Evolutionary conservation across 2,113 vertebrate genomes (phyloP), one percentile per base, ranked within the genome.

Genomic region (Choloepus hoffmanni): DNA sequence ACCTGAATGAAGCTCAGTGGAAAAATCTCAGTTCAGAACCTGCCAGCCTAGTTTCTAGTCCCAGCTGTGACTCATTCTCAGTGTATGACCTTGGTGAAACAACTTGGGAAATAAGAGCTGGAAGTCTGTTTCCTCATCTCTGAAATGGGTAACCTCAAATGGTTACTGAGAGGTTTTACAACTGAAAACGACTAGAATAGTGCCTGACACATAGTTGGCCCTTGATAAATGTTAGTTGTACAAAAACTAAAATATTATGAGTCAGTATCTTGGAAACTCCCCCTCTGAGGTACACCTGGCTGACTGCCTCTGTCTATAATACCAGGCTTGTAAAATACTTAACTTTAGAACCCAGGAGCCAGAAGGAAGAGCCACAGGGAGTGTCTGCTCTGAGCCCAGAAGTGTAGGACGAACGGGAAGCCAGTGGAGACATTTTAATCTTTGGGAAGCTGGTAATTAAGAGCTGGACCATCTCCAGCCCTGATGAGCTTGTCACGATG

Each of bases 291-390:
- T 33, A 40, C 53, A 79, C 72, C 81, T 90, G 89, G 85, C 84
- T 10, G 40, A 23, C 81, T 55, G 81, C 30, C 7, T 24, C 89
- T 5, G 1, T 55, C 55, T 78, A 7, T 5, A 19, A 8, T 9
- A 36, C 2, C 53, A 70, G 60, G n/a, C 60, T 92, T 85, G 83
- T 86, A 72, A 95, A 93, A 87, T 94, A 90, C 91, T 97, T 89
- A 95, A 95, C 94, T 81, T 94, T 40, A 89, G 95, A 90, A 74
- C 58, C 58, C 11, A 21, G 5, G 33, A 24, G 45, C 45, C 83
- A 81, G 92, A 89, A 91, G 74, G 93, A 86, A 63, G 68, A 90
- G 30, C 62, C 48, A 14, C 16, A 0, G 89, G 82, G 83, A 90
- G 40, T 14, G 4, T 16, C 55, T 74, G 53, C 72, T 55, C 30